These are phyloP conservation scores for Maconellicoccus hirsutus DNA, from an alignment of 1,140 invertebrate species.

Conservation along the genomic window DNA sequence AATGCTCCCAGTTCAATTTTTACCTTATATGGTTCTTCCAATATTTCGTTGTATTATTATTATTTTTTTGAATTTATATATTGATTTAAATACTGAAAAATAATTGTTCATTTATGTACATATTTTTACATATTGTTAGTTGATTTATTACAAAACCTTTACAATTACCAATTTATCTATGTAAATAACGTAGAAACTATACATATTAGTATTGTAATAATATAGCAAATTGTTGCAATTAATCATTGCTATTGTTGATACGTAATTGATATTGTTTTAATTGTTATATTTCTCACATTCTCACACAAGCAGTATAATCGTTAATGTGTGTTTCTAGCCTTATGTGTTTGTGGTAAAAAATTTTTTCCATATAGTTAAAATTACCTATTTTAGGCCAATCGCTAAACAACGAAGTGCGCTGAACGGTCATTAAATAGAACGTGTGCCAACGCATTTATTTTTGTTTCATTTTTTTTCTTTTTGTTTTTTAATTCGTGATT, in stretches of 20 bases:
- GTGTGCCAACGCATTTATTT: background rate
- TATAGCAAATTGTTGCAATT: constrained; percentile 6
- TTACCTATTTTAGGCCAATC: background rate
- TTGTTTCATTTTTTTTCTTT: background rate
- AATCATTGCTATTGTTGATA: constrained; percentile 14
- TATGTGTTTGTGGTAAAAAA: background rate
- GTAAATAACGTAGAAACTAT: constrained; percentile 13
- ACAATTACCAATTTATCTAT: constrained; percentile 7
- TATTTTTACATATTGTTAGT: constrained; percentile 27
- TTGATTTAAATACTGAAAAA: background rate
- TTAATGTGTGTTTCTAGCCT: background rate
- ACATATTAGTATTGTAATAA: background rate
- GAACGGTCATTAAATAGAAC: background rate
- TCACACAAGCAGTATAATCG: background rate
- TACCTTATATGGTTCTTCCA: constrained; percentile 23
- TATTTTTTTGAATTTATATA: too few relatives aligned
- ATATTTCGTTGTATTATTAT: constrained; percentile 12
- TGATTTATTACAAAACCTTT: constrained; percentile 23
- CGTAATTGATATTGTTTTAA: constrained; percentile 5
- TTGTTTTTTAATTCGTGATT: background rate
- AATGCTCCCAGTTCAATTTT: constrained; percentile 24
- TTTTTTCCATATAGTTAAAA: background rate
- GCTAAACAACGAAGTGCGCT: background rate
- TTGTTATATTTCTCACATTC: constrained; percentile 3
- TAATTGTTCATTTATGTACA: constrained; percentile 19